phyloP scores from a whole-genome alignment of 2,888 invertebrate species.

The Cryptocephalus primarius region DNA sequence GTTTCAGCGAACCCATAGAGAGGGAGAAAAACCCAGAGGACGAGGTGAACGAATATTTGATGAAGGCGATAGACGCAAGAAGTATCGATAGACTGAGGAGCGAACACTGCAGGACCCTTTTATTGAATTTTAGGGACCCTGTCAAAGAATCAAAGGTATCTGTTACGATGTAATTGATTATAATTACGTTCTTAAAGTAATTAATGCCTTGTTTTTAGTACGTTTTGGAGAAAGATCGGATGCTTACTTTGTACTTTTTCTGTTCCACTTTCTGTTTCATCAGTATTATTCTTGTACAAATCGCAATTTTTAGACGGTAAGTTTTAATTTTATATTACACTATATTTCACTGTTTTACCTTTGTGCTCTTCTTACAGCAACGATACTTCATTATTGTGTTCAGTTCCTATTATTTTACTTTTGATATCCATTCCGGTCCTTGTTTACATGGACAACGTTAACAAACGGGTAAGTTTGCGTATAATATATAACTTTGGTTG shows the following conservation, averaged over 20 bases:
- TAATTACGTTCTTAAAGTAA: too few relatives aligned
- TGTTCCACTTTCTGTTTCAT: conserved; percentile 67
- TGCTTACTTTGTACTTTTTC: conserved; percentile 77
- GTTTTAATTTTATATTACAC: conserved; percentile 3
- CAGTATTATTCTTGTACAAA: conserved; percentile 57
- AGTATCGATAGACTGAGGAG: conserved; percentile 80
- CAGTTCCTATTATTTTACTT: conserved; percentile 35
- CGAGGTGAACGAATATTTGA: conserved; percentile 92
- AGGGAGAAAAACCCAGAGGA: conserved; percentile 71
- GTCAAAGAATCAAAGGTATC: conserved; percentile 72
- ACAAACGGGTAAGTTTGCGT: conserved; percentile 29
- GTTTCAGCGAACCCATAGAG: conserved; percentile 58
- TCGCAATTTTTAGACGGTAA: conserved; percentile 35
- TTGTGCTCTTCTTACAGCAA: conserved; percentile 32
- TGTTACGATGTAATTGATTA: background rate
- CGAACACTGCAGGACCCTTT: conserved; percentile 78
- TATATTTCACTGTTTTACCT: background rate
- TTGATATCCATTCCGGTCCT: conserved; percentile 44
- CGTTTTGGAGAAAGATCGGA: conserved; percentile 67
- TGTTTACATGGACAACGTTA: conserved; percentile 43
- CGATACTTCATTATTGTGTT: conserved; percentile 32
- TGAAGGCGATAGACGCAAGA: conserved; percentile 90
- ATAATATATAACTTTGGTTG: too few relatives aligned
- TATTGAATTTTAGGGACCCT: conserved; percentile 73
- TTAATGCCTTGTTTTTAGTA: conserved; percentile 45